A percentile compares a stretch with the other conserved stretches of the same genome.
phyloP scores from a whole-genome alignment of 2,888 invertebrate species.

The Nymphalis urticae region DNA sequence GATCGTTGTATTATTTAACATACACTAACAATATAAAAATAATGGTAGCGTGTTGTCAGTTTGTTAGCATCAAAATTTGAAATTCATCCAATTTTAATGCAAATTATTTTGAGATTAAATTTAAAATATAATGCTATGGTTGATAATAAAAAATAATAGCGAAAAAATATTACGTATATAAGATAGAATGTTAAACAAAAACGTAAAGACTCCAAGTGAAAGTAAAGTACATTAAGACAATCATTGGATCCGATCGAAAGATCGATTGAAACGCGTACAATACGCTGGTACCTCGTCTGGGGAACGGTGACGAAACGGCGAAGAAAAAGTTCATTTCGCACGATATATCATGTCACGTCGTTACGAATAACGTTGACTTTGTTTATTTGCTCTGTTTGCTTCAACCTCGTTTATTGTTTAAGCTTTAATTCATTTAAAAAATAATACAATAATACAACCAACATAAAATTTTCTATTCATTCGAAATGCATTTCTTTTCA shows the following conservation, averaged over 20 bases:
- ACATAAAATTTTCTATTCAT: background rate
- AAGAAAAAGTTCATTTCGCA: slow-evolving; percentile 31
- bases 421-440: no score
- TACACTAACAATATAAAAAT: no score
- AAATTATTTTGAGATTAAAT: background rate
- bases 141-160: background rate
- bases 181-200: slow-evolving; percentile 7
- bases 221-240: slow-evolving; percentile 41
- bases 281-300: slow-evolving; percentile 16
- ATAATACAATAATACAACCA: background rate
- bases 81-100: background rate
- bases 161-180: slow-evolving; percentile 1
- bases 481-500: background rate
- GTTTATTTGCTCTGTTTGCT: slow-evolving; percentile 2
- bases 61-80: background rate
- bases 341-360: slow-evolving; percentile 21
- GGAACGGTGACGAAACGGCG: slow-evolving; percentile 20
- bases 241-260: slow-evolving; percentile 21
- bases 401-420: background rate
- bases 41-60: no score
- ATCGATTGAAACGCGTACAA: slow-evolving; percentile 34
- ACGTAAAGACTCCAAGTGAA: slow-evolving; percentile 38
- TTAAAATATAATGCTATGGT: no score
- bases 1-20: no score
- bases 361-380: slow-evolving; percentile 1